These are phyloP conservation scores for Tridacna crocea DNA, from an alignment of 2,888 invertebrate species.

Conservation along the genomic window DNA sequence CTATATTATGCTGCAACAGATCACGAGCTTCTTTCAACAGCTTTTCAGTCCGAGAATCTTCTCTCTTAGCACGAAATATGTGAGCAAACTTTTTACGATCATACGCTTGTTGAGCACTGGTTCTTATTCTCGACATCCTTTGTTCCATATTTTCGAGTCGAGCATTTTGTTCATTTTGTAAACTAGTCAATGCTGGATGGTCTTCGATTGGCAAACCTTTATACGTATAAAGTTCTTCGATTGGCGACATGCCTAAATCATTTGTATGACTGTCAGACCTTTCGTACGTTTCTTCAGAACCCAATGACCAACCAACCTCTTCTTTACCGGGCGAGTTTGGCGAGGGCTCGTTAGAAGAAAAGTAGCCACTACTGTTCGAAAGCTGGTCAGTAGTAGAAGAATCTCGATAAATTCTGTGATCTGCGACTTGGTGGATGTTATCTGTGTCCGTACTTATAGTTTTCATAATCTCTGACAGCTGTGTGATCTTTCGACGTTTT, in stretches of 20 bases:
- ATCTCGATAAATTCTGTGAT: slow-evolving; percentile 62
- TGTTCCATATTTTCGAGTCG: slow-evolving; percentile 77
- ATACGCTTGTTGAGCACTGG: slow-evolving; percentile 76
- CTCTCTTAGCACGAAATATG: slow-evolving; percentile 73
- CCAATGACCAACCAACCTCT: slow-evolving; percentile 41
- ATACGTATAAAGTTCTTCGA: slow-evolving; percentile 51
- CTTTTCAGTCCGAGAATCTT: slow-evolving; percentile 65
- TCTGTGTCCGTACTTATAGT: slow-evolving; percentile 30
- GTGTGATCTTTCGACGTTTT: slow-evolving; percentile 55
- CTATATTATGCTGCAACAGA: slow-evolving; percentile 62
- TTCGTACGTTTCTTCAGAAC: slow-evolving; percentile 33
- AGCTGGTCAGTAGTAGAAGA: slow-evolving; percentile 64
- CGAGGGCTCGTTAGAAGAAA: slow-evolving; percentile 61
- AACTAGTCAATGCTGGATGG: slow-evolving; percentile 75
- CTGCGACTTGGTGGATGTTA: slow-evolving; percentile 58
- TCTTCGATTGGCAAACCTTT: slow-evolving; percentile 71
- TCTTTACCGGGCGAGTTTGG: slow-evolving; percentile 46
- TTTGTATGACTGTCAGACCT: neutral
- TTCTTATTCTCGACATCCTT: slow-evolving; percentile 73
- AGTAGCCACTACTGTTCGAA: slow-evolving; percentile 63
- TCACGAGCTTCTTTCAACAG: slow-evolving; percentile 72
- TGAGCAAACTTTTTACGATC: slow-evolving; percentile 78
- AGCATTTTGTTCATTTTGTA: slow-evolving; percentile 79
- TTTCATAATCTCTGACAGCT: slow-evolving; percentile 60
- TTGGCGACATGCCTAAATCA: slow-evolving; percentile 46